Conservation (phyloP, 2,797 vertebrate species). For the Rhadinocentrus ornatus region DNA sequence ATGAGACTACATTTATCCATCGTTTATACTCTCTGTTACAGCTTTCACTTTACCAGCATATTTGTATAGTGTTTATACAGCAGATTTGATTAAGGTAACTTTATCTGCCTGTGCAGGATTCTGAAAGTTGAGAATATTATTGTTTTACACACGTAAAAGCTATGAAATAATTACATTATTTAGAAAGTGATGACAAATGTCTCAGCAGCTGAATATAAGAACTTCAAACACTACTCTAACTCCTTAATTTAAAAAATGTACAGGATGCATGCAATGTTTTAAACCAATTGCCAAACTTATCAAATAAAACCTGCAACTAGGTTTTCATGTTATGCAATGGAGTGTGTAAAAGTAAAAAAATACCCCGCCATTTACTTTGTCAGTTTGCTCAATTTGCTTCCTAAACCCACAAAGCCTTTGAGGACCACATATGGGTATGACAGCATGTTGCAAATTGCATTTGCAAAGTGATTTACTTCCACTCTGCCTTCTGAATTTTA, state of each 20-base stretch:
- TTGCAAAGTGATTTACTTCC: constrained; percentile 58
- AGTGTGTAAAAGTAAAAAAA: constrained; percentile 51
- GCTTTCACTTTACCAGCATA: no score
- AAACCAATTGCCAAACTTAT: not conserved
- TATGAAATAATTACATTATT: no score
- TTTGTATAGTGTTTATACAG: no score
- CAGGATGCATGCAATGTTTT: not conserved
- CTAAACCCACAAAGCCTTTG: constrained; percentile 73
- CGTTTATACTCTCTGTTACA: no score
- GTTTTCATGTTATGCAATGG: constrained; percentile 22
- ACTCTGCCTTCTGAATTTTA: constrained; percentile 19
- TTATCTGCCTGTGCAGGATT: no score
- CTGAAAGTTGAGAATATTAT: no score
- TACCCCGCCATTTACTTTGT: constrained; percentile 71
- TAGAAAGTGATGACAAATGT: no score
- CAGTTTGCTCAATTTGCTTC: constrained; percentile 77
- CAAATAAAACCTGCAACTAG: not conserved
- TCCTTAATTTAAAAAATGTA: not conserved
- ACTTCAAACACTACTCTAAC: not conserved
- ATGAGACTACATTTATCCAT: no score
- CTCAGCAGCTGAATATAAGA: not conserved
- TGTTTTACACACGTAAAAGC: no score
- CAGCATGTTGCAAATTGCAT: constrained; percentile 60
- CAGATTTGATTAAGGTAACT: no score
- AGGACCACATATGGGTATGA: constrained; percentile 63